Conservation (phyloP, 1,140 invertebrate genomes). For the Drosophila obscura region DNA sequence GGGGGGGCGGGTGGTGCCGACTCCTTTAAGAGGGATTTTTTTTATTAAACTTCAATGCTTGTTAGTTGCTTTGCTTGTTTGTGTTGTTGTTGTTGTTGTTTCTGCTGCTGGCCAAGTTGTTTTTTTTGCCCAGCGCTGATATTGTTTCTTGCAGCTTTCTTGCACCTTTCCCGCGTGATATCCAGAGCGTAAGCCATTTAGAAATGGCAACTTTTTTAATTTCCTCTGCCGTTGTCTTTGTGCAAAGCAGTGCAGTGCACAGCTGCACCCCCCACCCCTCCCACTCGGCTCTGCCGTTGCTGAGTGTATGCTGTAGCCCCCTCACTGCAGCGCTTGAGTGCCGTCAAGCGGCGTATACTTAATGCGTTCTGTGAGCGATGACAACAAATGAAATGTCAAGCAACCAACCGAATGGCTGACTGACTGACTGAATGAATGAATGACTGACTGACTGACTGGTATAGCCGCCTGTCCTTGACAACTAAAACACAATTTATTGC, state of each 20-base stretch:
- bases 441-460: conserved; percentile 3
- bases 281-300: background rate
- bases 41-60: conserved; percentile 60
- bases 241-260: background rate
- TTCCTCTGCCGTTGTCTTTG: conserved; percentile 46
- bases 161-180: conserved; percentile 21
- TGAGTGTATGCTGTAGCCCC: background rate
- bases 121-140: conserved; percentile 28
- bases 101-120: conserved; percentile 15
- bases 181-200: conserved; percentile 45
- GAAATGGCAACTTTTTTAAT: conserved; percentile 53
- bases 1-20: background rate
- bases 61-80: conserved; percentile 39
- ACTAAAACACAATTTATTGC: conserved; percentile 47
- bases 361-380: conserved; percentile 43
- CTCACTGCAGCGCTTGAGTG: background rate
- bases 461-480: conserved; percentile 46
- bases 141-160: conserved; percentile 50
- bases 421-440: background rate
- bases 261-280: background rate
- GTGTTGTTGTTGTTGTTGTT: conserved; percentile 15
- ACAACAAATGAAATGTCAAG: conserved; percentile 61
- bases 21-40: conserved; percentile 48
- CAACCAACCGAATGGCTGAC: background rate
- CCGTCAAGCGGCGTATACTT: conserved; percentile 59